These are phyloP conservation scores for Trachemys scripta DNA, from an alignment of 2,113 vertebrate species.

Conservation along the genomic window DNA sequence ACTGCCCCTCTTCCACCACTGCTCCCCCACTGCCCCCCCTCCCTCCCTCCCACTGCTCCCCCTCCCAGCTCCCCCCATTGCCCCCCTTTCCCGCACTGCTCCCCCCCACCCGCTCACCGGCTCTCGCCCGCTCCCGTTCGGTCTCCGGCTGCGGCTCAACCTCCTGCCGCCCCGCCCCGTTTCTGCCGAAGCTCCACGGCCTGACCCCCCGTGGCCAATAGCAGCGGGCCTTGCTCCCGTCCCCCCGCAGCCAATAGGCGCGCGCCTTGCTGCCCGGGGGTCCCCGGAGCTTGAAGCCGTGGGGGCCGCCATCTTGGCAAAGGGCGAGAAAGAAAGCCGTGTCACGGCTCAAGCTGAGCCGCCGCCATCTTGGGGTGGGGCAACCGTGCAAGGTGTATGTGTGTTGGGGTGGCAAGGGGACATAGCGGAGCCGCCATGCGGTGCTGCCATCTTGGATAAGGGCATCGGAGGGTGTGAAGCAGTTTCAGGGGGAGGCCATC, in stretches of 20 bases:
- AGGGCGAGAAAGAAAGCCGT: neutral
- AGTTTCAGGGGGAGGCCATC: neutral
- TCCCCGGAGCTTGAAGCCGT: neutral
- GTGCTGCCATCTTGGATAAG: neutral
- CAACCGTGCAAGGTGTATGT: neutral
- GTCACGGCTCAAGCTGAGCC: neutral
- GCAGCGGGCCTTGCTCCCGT: neutral
- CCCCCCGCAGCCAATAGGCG: neutral
- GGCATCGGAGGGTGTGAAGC: neutral
- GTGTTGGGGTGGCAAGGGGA: too few species aligned
- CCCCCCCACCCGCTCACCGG: neutral
- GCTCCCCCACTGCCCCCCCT: too few species aligned
- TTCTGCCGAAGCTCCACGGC: neutral
- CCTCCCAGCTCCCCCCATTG: too few species aligned
- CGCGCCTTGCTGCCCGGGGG: neutral
- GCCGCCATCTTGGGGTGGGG: neutral
- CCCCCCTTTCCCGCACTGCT: too few species aligned
- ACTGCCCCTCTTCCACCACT: too few species aligned
- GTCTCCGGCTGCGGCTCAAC: neutral
- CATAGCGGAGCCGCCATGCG: neutral
- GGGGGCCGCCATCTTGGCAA: neutral
- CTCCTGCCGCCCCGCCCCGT: neutral
- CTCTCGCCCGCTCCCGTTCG: neutral
- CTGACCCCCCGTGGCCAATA: neutral
- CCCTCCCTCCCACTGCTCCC: too few species aligned